Evolutionary conservation across 2,888 invertebrate genomes (phyloP).

Genomic region (Cantharis lateralis): DNA sequence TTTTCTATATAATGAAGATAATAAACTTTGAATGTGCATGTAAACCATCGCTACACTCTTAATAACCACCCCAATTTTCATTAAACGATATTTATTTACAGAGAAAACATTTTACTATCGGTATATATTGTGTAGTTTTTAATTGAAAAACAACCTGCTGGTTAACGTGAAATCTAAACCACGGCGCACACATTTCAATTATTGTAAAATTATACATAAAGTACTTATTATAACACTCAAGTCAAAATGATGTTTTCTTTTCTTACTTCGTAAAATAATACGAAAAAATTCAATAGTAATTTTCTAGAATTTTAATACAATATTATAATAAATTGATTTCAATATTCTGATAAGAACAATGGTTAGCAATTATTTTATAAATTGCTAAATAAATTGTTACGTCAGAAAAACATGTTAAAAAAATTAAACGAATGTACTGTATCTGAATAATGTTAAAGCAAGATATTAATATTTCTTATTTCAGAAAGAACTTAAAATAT

Average conservation of each 20-base stretch:
- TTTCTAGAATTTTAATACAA: background rate
- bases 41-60: background rate
- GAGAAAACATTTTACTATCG: too few relatives aligned
- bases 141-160: too few relatives aligned
- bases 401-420: background rate
- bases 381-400: background rate
- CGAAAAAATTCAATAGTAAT: too few relatives aligned
- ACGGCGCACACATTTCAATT: too few relatives aligned
- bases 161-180: too few relatives aligned
- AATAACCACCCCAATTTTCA: background rate
- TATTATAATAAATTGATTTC: background rate
- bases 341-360: background rate
- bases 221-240: too few relatives aligned
- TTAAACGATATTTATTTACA: too few relatives aligned
- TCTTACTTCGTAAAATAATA: too few relatives aligned
- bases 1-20: background rate
- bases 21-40: background rate
- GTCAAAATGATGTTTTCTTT: too few relatives aligned
- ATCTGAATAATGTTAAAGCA: background rate
- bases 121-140: too few relatives aligned
- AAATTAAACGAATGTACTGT: background rate
- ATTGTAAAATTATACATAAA: too few relatives aligned
- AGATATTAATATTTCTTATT: background rate
- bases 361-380: background rate
- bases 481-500: background rate